phyloP scores from a whole-genome alignment of 2,888 invertebrate species.

The Drosophila algonquin region DNA sequence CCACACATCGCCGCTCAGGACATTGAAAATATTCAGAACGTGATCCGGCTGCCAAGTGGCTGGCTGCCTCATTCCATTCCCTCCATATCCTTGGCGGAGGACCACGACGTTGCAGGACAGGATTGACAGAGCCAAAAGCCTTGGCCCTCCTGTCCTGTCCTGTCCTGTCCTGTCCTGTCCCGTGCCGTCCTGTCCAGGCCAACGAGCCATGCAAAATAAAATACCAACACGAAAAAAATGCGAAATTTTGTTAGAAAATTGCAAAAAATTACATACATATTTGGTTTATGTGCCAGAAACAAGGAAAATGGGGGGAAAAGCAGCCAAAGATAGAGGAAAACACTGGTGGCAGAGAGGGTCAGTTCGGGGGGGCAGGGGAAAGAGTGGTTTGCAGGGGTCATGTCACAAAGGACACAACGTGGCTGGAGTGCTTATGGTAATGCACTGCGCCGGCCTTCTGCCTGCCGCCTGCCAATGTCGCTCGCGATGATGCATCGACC shows the following conservation, averaged over 20 bases:
- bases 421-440: conserved; percentile 55
- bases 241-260: conserved; percentile 76
- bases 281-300: conserved; percentile 60
- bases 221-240: conserved; percentile 61
- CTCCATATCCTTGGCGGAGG: conserved; percentile 6
- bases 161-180: too few relatives aligned
- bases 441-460: conserved; percentile 42
- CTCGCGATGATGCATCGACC: conserved; percentile 31
- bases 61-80: conserved; percentile 1
- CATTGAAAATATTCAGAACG: conserved; percentile 72
- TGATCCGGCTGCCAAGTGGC: conserved; percentile 66
- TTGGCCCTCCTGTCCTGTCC: conserved; percentile 23
- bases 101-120: conserved; percentile 23
- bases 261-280: conserved; percentile 77
- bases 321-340: conserved; percentile 20
- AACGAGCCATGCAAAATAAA: conserved; percentile 62
- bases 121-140: conserved; percentile 32
- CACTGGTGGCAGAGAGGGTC: neutral
- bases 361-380: neutral
- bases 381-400: conserved; percentile 2
- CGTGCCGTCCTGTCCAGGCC: too few relatives aligned
- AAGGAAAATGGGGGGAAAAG: conserved; percentile 33
- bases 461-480: conserved; percentile 28
- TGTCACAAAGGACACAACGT: conserved; percentile 49
- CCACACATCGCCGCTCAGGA: conserved; percentile 48